These are phyloP conservation scores for Eretmochelys imbricata DNA, from an alignment of 2,113 vertebrate species.

Conservation along the genomic window DNA sequence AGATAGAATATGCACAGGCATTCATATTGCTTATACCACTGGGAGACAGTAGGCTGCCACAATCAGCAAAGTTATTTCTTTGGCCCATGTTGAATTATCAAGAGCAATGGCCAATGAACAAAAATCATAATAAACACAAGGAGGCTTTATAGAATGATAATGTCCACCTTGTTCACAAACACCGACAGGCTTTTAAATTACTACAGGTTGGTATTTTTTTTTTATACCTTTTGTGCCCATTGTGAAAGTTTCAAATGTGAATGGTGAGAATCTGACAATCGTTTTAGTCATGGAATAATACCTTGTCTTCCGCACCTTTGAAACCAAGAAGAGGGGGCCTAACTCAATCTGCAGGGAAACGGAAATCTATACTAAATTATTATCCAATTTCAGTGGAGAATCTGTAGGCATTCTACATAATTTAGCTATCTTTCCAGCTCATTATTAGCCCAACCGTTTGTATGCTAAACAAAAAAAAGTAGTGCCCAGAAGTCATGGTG, in stretches of 20 bases:
- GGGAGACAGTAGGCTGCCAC: neutral
- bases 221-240: neutral
- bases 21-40: neutral
- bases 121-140: neutral
- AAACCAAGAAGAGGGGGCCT: neutral
- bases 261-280: neutral
- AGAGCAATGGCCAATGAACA: neutral
- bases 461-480: neutral
- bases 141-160: neutral
- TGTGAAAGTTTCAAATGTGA: neutral
- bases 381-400: rapidly evolving
- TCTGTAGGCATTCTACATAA: neutral
- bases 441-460: neutral
- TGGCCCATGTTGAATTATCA: neutral
- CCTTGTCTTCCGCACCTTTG: neutral
- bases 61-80: neutral
- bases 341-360: neutral
- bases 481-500: neutral
- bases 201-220: neutral
- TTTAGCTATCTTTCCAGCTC: neutral
- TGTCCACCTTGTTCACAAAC: neutral
- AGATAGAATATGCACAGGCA: neutral
- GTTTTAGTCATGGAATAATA: neutral
- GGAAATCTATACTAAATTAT: neutral
- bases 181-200: neutral